phyloP scores from a whole-genome alignment of 2,888 invertebrate genomes.

The Rugalucina vietnamica region DNA sequence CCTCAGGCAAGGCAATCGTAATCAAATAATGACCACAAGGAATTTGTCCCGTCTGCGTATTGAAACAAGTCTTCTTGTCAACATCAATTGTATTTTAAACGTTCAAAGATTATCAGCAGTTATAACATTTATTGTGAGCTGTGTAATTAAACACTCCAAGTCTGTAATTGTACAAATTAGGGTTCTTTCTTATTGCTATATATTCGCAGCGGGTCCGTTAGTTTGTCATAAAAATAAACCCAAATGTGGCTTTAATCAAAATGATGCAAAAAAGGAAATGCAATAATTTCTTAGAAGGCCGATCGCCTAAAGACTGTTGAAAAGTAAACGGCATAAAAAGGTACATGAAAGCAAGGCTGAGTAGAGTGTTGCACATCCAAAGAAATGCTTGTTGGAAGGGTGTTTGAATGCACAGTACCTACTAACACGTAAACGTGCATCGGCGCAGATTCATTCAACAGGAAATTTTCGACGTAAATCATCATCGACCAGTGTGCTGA shows the following conservation, averaged over 20 bases:
- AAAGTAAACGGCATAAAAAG: too few species aligned
- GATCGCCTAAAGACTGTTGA: too few species aligned
- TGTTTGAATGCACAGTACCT: too few species aligned
- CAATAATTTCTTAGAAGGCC: too few species aligned
- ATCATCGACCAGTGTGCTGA: too few species aligned
- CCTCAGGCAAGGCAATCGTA: background rate
- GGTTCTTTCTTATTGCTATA: background rate
- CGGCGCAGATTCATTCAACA: too few species aligned
- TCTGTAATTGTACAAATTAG: background rate
- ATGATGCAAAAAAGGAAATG: background rate
- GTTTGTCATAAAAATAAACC: slow-evolving; percentile 3
- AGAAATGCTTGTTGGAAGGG: too few species aligned
- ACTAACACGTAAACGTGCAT: too few species aligned
- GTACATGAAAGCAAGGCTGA: too few species aligned
- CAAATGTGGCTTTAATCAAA: slow-evolving; percentile 4
- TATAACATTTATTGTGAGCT: background rate
- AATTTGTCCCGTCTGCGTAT: background rate
- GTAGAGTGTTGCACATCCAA: too few species aligned
- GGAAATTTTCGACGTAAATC: too few species aligned
- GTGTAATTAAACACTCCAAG: background rate
- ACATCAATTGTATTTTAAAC: slow-evolving; percentile 3
- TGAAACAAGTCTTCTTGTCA: background rate
- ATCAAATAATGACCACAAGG: slow-evolving; percentile 6
- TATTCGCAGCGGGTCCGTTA: background rate
- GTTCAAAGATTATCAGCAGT: background rate